phyloP scores from a whole-genome alignment of 2,888 invertebrate species.

The Eristalis arbustorum region DNA sequence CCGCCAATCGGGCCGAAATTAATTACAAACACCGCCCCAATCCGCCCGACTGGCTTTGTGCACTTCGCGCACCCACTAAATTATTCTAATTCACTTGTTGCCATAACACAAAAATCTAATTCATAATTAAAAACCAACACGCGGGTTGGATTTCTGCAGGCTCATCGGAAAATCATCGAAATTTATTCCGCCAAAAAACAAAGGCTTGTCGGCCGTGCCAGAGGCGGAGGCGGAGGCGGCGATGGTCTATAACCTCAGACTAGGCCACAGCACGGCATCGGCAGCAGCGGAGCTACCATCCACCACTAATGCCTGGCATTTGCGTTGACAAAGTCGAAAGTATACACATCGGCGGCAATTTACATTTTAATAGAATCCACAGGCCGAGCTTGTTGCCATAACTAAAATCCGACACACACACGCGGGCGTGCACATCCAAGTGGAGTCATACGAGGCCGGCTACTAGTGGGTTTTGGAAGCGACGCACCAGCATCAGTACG shows the following conservation, averaged over 20 bases:
- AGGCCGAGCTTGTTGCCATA: conserved; percentile 1
- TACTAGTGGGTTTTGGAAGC: conserved; percentile 28
- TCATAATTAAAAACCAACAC: conserved; percentile 51
- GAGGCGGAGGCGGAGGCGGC: background rate
- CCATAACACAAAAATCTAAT: conserved; percentile 18
- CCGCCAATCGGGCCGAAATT: background rate
- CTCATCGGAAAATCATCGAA: conserved; percentile 49
- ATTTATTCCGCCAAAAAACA: conserved; percentile 7
- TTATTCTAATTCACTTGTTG: conserved; percentile 66
- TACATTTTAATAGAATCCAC: conserved; percentile 56
- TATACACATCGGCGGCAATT: conserved; percentile 24
- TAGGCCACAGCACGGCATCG: background rate
- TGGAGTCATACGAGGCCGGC: too few relatives aligned
- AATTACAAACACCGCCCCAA: conserved; percentile 17
- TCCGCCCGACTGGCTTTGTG: background rate
- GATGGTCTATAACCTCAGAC: background rate
- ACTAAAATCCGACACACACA: conserved; percentile 17
- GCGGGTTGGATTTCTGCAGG: conserved; percentile 30
- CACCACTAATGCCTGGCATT: background rate
- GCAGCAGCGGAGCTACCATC: background rate
- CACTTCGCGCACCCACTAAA: conserved; percentile 5
- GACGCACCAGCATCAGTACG: background rate
- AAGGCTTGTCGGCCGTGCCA: background rate
- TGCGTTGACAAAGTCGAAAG: conserved; percentile 22
- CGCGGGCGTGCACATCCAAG: background rate